Percentiles rank a stretch among this genome's conserved stretches.
Conservation (phyloP, 2,888 invertebrate genomes). For the Chesias legatella region DNA sequence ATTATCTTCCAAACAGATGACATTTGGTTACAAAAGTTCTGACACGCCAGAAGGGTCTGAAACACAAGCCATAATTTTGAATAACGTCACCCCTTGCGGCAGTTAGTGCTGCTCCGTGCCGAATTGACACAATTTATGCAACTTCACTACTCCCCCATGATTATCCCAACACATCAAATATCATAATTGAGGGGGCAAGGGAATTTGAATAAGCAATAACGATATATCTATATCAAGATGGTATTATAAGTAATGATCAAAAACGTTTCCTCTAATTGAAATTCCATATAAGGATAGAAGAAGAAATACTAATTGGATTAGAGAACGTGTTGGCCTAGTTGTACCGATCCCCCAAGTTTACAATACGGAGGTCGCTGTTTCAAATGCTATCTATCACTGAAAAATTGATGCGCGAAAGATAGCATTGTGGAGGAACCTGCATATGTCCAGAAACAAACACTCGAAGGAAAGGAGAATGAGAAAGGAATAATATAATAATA, state of each 20-base stretch:
- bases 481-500: too few species aligned
- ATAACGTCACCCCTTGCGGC: constrained; percentile 26
- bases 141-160: constrained; percentile 48
- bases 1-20: too few species aligned
- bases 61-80: constrained; percentile 34
- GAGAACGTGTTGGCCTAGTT: too few species aligned
- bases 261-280: neutral
- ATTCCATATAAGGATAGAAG: too few species aligned
- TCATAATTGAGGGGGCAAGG: constrained; percentile 58
- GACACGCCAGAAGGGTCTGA: constrained; percentile 14
- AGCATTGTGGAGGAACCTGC: too few species aligned
- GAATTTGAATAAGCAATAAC: constrained; percentile 26
- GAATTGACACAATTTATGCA: constrained; percentile 78
- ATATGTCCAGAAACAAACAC: too few species aligned
- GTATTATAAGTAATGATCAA: constrained; percentile 2
- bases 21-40: constrained; percentile 5
- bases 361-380: too few species aligned
- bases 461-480: too few species aligned
- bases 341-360: too few species aligned
- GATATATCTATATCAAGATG: constrained; percentile 3
- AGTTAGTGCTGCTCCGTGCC: constrained; percentile 47
- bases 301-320: too few species aligned
- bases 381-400: too few species aligned
- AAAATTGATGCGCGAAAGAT: too few species aligned
- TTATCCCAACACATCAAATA: constrained; percentile 62